Conservation (phyloP, 35 echinoderm and acorn worm genomes). For the Apostichopus japonicus region DNA sequence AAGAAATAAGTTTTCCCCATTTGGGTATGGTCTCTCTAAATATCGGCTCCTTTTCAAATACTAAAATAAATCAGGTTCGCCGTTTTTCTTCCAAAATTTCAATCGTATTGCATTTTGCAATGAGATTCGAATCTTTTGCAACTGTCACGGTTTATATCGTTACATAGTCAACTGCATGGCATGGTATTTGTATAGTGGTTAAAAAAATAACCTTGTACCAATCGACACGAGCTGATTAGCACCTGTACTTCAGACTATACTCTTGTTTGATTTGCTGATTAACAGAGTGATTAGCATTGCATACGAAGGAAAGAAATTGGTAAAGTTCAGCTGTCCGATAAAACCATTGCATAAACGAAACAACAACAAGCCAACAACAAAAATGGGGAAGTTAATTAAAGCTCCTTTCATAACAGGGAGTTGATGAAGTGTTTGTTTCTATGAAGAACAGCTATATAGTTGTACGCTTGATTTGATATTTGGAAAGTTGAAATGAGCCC, state of each 20-base stretch:
- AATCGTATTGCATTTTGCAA: background rate
- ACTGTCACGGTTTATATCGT: background rate
- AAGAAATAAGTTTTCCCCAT: too few species aligned
- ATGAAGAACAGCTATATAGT: too few species aligned
- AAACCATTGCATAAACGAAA: too few species aligned
- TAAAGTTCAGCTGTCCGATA: background rate
- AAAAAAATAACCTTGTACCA: conserved; percentile 9
- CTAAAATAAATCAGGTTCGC: too few species aligned
- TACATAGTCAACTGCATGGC: background rate
- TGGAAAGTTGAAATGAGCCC: too few species aligned
- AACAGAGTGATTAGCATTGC: background rate
- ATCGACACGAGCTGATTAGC: background rate
- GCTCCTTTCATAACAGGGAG: too few species aligned
- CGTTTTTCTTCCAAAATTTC: background rate
- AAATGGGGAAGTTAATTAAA: too few species aligned
- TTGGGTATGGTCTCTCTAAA: too few species aligned
- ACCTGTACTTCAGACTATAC: background rate
- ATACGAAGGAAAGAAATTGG: background rate
- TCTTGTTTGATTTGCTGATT: conserved; percentile 39
- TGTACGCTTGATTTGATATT: too few species aligned
- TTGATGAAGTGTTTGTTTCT: too few species aligned
- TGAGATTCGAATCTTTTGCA: background rate
- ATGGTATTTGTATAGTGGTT: conserved; percentile 15
- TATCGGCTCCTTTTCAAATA: too few species aligned
- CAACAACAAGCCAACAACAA: too few species aligned